These are phyloP conservation scores for Odocoileus hemionus DNA, from an alignment of 2,113 vertebrate species.

Conservation along the genomic window DNA sequence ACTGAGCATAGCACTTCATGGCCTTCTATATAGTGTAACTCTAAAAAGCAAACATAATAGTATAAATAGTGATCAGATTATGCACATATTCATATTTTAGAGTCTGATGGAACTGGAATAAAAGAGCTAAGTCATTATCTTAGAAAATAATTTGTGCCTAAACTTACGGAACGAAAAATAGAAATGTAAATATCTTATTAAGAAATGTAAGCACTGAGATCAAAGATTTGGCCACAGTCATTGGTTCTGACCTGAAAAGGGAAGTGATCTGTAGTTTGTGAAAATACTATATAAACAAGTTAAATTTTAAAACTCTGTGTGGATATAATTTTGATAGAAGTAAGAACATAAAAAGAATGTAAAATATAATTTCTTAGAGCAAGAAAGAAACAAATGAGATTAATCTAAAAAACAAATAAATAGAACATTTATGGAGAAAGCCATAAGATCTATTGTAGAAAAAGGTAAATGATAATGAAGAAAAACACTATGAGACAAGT, in stretches of 20 bases:
- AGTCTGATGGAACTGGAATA: background rate
- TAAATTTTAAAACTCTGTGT: background rate
- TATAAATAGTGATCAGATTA: background rate
- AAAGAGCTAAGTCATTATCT: background rate
- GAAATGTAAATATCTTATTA: background rate
- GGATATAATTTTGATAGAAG: background rate
- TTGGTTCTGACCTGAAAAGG: background rate
- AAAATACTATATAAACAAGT: background rate
- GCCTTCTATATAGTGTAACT: background rate
- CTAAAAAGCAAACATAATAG: background rate
- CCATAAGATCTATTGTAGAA: background rate
- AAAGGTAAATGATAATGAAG: background rate
- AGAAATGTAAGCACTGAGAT: background rate
- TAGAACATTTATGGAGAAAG: background rate
- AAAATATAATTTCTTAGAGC: background rate
- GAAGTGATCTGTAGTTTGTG: background rate
- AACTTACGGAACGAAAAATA: background rate
- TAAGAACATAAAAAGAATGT: background rate
- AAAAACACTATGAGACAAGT: background rate
- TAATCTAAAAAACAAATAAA: background rate
- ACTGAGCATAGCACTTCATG: background rate
- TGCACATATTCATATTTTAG: background rate
- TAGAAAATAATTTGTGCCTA: background rate
- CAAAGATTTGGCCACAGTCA: background rate
- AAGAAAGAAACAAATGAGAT: background rate